Percentiles rank a stretch among this genome's conserved stretches.
Conservation (phyloP, 1,140 invertebrate genomes). For the Aphidius gifuensis region DNA sequence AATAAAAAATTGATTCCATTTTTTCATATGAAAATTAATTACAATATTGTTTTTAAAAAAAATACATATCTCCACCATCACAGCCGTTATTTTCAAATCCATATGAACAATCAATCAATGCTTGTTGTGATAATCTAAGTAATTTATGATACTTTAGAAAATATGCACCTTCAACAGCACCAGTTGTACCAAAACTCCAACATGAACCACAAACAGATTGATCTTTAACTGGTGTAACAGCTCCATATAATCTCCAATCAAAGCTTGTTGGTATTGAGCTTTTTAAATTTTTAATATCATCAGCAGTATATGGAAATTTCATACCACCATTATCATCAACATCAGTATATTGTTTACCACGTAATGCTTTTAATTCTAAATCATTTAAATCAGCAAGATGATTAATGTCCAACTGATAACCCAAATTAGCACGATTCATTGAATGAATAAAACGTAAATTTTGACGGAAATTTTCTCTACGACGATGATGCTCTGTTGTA, state of each 20-base stretch:
- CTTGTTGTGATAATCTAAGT: conserved; percentile 79
- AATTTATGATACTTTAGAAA: conserved; percentile 80
- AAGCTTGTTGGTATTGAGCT: conserved; percentile 64
- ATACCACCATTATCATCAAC: conserved; percentile 70
- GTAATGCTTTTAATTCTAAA: conserved; percentile 73
- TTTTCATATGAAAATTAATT: too few species aligned
- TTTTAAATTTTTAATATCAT: conserved; percentile 47
- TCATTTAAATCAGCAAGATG: conserved; percentile 83
- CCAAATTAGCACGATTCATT: conserved; percentile 73
- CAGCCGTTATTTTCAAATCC: conserved; percentile 93
- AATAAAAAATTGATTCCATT: too few species aligned
- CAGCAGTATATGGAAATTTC: conserved; percentile 67
- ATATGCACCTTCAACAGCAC: conserved; percentile 87
- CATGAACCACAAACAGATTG: conserved; percentile 96
- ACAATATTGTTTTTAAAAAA: too few species aligned
- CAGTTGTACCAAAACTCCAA: conserved; percentile 94
- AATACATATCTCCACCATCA: conserved; percentile 73
- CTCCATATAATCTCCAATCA: conserved; percentile 90
- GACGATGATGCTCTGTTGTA: conserved; percentile 65
- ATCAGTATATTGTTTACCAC: conserved; percentile 67
- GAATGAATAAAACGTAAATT: conserved; percentile 86
- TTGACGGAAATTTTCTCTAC: conserved; percentile 82
- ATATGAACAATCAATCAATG: conserved; percentile 96
- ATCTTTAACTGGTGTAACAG: conserved; percentile 94
- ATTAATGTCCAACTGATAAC: conserved; percentile 78